These are phyloP conservation scores for Hypocryptadius cinnamomeus DNA, from an alignment of 2,113 vertebrate species.

Conservation along the genomic window DNA sequence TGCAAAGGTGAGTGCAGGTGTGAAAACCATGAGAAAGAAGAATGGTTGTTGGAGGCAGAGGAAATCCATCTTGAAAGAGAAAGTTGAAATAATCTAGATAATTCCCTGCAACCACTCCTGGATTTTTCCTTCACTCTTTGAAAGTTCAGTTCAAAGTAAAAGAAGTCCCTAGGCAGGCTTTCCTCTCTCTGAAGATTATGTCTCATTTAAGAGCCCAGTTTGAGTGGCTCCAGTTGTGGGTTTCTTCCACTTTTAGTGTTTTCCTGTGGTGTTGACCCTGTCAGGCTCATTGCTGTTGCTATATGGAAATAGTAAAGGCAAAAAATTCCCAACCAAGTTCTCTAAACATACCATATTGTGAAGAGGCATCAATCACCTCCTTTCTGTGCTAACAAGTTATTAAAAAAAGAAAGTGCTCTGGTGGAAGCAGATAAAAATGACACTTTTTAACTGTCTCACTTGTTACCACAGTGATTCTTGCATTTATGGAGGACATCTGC, in stretches of 20 bases:
- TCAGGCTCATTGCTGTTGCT: neutral
- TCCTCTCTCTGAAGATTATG: neutral
- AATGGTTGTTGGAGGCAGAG: neutral
- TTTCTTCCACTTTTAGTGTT: neutral
- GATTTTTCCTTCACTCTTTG: neutral
- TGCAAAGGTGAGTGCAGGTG: neutral
- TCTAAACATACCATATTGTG: neutral
- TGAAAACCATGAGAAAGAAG: neutral
- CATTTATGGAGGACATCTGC: neutral
- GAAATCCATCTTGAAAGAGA: neutral
- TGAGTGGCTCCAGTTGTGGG: neutral
- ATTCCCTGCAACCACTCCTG: neutral
- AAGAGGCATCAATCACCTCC: neutral
- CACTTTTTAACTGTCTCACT: neutral
- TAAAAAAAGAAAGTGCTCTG: neutral
- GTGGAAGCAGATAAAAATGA: neutral
- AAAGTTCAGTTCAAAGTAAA: neutral
- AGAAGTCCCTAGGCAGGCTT: neutral
- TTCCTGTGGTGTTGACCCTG: neutral
- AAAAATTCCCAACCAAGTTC: neutral
- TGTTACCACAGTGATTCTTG: neutral
- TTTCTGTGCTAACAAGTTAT: neutral
- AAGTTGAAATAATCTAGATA: neutral
- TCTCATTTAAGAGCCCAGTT: neutral
- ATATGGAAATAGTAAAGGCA: neutral